Evolutionary conservation across 2,888 invertebrate genomes (phyloP).

Genomic region (Ceramica pisi): DNA sequence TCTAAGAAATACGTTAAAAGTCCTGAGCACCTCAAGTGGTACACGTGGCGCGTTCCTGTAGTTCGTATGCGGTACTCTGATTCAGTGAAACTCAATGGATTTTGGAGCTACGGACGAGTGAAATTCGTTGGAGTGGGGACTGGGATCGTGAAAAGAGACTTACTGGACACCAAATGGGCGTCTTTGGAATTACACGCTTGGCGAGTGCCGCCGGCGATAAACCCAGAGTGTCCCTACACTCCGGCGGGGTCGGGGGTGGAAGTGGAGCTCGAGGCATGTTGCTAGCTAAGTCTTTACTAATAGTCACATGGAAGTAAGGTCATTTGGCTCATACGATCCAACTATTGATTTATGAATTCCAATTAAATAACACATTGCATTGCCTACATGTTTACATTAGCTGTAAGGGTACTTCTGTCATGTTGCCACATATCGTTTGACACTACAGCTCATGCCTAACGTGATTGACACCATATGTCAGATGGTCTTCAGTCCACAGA

Average conservation of each 20-base stretch:
- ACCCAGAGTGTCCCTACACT: slow-evolving; percentile 67
- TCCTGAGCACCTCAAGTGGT: no score
- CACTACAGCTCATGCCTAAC: no score
- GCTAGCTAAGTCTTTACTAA: slow-evolving; percentile 3
- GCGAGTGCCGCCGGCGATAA: slow-evolving; percentile 73
- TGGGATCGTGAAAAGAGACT: slow-evolving; percentile 3
- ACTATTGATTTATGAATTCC: neutral
- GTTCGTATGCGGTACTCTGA: no score
- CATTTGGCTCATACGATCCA: slow-evolving; percentile 8
- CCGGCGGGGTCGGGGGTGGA: slow-evolving; percentile 30
- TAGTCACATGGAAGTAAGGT: neutral
- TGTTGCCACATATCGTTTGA: neutral
- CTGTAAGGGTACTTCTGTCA: neutral
- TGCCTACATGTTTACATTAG: neutral
- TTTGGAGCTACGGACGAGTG: no score
- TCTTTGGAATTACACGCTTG: slow-evolving; percentile 67
- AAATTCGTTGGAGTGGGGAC: no score
- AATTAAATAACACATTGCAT: neutral
- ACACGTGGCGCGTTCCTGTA: no score
- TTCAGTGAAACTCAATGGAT: no score
- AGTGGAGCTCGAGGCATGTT: slow-evolving; percentile 46
- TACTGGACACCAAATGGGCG: slow-evolving; percentile 72
- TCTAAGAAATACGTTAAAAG: neutral
- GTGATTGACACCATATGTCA: no score
- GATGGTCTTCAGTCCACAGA: no score